These are phyloP conservation scores for Solen grandis DNA, from an alignment of 1,140 invertebrate genomes.

Conservation along the genomic window DNA sequence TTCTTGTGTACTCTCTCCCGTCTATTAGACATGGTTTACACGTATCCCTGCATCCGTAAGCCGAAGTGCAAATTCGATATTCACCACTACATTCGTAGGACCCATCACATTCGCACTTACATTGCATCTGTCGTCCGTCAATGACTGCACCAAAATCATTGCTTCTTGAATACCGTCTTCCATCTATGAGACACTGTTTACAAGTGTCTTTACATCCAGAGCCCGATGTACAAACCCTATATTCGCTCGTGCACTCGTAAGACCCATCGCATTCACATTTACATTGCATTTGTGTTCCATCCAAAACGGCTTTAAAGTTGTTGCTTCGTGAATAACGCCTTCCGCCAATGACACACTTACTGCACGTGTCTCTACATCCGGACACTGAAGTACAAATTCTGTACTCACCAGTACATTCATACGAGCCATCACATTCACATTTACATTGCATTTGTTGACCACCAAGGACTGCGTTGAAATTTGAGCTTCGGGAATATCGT, in stretches of 20 bases:
- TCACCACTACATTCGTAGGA: constrained; percentile 26
- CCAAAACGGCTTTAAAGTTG: not conserved
- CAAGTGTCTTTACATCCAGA: constrained; percentile 32
- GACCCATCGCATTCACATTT: constrained; percentile 30
- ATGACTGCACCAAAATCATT: constrained; percentile 21
- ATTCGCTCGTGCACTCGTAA: constrained; percentile 17
- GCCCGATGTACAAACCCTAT: constrained; percentile 13
- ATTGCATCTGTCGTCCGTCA: constrained; percentile 15
- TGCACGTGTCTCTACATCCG: constrained; percentile 21
- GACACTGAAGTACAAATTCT: constrained; percentile 5
- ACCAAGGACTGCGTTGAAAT: constrained; percentile 7
- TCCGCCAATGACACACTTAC: constrained; percentile 31
- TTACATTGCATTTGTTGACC: constrained; percentile 34
- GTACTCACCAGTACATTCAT: not conserved
- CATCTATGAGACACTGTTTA: constrained; percentile 35
- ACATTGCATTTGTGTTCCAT: constrained; percentile 6
- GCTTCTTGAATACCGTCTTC: constrained; percentile 16
- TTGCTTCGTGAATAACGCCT: not conserved
- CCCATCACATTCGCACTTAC: constrained; percentile 34
- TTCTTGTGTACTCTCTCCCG: not conserved
- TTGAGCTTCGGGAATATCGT: constrained; percentile 21
- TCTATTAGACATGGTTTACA: constrained; percentile 21
- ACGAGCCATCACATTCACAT: constrained; percentile 37
- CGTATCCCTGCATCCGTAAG: not conserved
- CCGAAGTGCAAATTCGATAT: constrained; percentile 12